phyloP scores from a whole-genome alignment of 2,888 invertebrate genomes.

The Drosophila lacicola region DNA sequence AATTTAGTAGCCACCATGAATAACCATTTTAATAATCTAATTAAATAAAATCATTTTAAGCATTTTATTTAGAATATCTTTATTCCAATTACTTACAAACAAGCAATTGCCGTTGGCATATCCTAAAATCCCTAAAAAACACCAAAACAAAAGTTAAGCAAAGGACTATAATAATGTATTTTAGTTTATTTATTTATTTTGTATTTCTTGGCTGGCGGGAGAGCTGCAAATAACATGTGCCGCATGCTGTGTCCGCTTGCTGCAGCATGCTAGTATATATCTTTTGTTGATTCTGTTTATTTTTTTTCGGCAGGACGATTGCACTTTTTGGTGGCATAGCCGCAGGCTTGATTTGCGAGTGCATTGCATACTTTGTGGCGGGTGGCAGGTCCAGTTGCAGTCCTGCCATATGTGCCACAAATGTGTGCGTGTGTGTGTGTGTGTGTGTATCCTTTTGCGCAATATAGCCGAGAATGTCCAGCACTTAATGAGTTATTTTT shows the following conservation, averaged over 20 bases:
- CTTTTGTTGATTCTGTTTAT: constrained; percentile 5
- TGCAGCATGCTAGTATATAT: not conserved
- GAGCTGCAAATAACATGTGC: not conserved
- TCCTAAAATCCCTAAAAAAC: constrained; percentile 16
- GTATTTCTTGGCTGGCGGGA: not conserved
- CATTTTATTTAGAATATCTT: too few species aligned
- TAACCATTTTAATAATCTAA: too few species aligned
- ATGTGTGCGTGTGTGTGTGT: constrained; percentile 16
- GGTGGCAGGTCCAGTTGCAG: constrained; percentile 36
- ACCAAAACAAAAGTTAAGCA: constrained; percentile 19
- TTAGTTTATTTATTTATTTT: too few species aligned
- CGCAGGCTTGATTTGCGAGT: constrained; percentile 84
- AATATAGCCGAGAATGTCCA: constrained; percentile 76
- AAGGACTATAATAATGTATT: constrained; percentile 15
- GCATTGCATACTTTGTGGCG: constrained; percentile 82
- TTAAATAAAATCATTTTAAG: too few species aligned
- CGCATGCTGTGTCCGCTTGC: not conserved
- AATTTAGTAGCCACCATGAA: too few species aligned
- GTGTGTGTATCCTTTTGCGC: constrained; percentile 32
- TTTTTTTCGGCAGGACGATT: constrained; percentile 48
- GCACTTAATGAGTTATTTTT: constrained; percentile 83
- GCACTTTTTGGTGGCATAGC: constrained; percentile 74
- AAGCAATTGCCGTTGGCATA: constrained; percentile 14
- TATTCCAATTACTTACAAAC: not conserved
- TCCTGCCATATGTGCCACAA: constrained; percentile 34